A percentile compares a stretch with the other conserved stretches of the same genome.
Conservation (phyloP, 2,113 vertebrate species). For the Miniopterus natalensis region DNA sequence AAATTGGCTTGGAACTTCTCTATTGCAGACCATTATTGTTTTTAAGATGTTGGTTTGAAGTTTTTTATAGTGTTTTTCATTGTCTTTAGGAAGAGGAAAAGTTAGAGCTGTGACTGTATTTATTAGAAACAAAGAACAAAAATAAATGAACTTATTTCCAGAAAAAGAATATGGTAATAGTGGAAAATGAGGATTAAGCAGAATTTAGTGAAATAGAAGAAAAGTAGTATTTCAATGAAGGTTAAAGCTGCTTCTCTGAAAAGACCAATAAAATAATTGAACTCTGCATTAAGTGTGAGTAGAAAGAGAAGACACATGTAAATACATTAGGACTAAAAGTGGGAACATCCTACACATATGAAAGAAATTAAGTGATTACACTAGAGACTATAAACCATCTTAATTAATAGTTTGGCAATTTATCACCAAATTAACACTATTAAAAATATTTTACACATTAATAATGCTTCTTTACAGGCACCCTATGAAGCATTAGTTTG, state of each 20-base stretch:
- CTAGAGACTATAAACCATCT: neutral
- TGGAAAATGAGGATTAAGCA: neutral
- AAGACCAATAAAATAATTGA: slow-evolving; percentile 14
- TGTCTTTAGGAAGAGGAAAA: neutral
- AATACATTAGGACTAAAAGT: slow-evolving; percentile 9
- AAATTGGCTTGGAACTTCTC: neutral
- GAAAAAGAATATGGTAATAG: neutral
- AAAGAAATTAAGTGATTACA: slow-evolving; percentile 44
- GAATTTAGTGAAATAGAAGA: slow-evolving; percentile 41
- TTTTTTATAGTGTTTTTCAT: slow-evolving; percentile 33
- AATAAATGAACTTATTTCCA: neutral
- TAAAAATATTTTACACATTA: slow-evolving; percentile 17
- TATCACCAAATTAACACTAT: neutral
- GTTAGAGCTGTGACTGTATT: slow-evolving; percentile 48
- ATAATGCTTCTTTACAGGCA: neutral
- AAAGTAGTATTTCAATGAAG: neutral
- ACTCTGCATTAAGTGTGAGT: neutral
- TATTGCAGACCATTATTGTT: neutral
- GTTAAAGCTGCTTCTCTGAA: slow-evolving; percentile 31
- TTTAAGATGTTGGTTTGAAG: slow-evolving; percentile 24
- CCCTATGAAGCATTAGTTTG: neutral
- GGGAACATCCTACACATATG: neutral
- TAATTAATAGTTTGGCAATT: slow-evolving; percentile 16
- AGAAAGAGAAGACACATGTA: neutral
- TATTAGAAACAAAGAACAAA: slow-evolving; percentile 60